Base-by-base conservation (phyloP, 2,888 invertebrate genomes). In the Resseliella maxima region DNA sequence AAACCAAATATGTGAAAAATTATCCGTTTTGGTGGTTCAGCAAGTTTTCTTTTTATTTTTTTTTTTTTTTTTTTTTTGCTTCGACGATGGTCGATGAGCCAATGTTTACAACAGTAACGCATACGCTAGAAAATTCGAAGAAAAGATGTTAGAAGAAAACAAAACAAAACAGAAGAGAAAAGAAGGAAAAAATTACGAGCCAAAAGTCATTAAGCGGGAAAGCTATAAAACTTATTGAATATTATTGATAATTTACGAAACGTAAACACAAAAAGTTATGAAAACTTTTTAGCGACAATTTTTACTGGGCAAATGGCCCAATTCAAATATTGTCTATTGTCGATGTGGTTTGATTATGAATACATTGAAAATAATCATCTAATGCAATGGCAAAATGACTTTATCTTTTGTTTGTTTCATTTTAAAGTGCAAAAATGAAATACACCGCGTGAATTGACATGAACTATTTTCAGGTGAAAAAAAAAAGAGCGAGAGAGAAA, bases 1-100 rank as follows among this genome's bases (percentile, higher is more conserved):
- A 72, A 72, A 72, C 15, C 72, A 72, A 72, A 72, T 72, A 72
- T 72, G 27, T 72, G 72, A 31, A 72, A 72, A 72, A 72, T 72
- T 72, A 31, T 72, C 72, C 31, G 6, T 72, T 72, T 72, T 31
- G 72, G 72, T 35, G 72, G 72, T 72, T 72, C 72, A 31, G 72
- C 31, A 72, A 72, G 72, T 59, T 59, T 59, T 2, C 10, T 50
- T 50, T 50, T 50, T 50, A 50, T 21, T 18, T 8, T 18, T 50
- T 2, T 50, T 18, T 50, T 18, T 50, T 21, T 50, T 8, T 50
- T 50, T 50, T 8, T 8, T 50, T 50, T 6, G 18, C 15, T 21
- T 50, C 15, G 50, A 21, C 5, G 5, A 21, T 21, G 50, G 21
- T 2, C 10, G 50, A 21, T 8, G 10, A 21, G n/a, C 50, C 5